Percentiles rank a stretch among this genome's conserved stretches.
Conservation (phyloP, 2,113 vertebrate genomes). For the Caretta caretta region DNA sequence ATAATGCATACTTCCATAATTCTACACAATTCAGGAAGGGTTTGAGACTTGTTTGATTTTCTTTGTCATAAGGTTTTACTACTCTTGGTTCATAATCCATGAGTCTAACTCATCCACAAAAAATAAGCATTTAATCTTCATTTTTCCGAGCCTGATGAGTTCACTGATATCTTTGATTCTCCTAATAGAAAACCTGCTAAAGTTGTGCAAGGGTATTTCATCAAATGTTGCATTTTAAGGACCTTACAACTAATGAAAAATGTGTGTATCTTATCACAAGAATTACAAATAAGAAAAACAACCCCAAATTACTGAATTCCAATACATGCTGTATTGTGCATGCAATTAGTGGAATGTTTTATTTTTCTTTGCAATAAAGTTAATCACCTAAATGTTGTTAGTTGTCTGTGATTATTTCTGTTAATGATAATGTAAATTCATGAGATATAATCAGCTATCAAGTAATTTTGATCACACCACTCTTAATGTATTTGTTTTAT, state of each 20-base stretch:
- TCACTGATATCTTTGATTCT: slow-evolving; percentile 27
- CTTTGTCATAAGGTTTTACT: neutral
- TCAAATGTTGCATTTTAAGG: slow-evolving; percentile 42
- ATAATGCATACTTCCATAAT: neutral
- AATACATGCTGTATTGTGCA: neutral
- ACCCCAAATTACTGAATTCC: slow-evolving; percentile 27
- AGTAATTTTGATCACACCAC: slow-evolving; percentile 41
- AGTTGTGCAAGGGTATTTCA: slow-evolving; percentile 47
- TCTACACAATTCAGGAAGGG: neutral
- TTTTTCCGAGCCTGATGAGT: slow-evolving; percentile 45
- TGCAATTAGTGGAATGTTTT: slow-evolving; percentile 33
- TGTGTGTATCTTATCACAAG: neutral
- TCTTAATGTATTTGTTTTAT: slow-evolving; percentile 37
- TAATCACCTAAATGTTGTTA: slow-evolving; percentile 50
- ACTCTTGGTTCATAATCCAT: slow-evolving; percentile 5
- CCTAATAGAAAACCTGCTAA: slow-evolving; percentile 27
- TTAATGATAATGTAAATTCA: slow-evolving; percentile 66
- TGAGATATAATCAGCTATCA: slow-evolving; percentile 56
- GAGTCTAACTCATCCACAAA: neutral
- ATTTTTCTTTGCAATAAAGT: slow-evolving; percentile 10
- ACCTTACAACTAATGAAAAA: slow-evolving; percentile 5
- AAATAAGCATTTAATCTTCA: slow-evolving; percentile 46
- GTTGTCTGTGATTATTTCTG: slow-evolving; percentile 32
- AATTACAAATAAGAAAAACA: slow-evolving; percentile 57
- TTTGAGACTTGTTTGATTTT: neutral